These are phyloP conservation scores for Myripristis jacobus DNA, from an alignment of 2,797 vertebrate species.

Conservation along the genomic window DNA sequence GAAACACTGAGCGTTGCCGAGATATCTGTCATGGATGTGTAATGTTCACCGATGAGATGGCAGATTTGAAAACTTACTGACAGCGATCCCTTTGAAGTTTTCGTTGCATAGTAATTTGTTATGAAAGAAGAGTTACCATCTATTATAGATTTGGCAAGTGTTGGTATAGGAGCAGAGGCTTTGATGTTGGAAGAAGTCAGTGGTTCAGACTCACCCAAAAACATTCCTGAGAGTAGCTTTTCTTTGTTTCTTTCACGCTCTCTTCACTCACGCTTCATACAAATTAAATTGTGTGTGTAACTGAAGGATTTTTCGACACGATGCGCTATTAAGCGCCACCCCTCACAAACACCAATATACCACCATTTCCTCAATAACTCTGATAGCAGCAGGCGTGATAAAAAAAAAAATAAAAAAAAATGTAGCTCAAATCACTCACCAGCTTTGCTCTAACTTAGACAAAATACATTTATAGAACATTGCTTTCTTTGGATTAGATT, in stretches of 20 bases:
- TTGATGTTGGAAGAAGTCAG: slow-evolving; percentile 73
- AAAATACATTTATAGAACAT: too few species aligned
- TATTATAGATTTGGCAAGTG: slow-evolving; percentile 72
- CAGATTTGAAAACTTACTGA: slow-evolving; percentile 57
- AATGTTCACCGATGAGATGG: slow-evolving; percentile 51
- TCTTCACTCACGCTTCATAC: not conserved
- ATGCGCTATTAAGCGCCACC: too few species aligned
- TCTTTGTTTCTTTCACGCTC: slow-evolving; percentile 6
- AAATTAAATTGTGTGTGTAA: slow-evolving; percentile 2
- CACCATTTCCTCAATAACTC: too few species aligned
- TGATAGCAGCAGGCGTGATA: too few species aligned
- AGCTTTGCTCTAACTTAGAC: too few species aligned
- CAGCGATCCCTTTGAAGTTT: slow-evolving; percentile 69
- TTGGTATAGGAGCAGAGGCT: slow-evolving; percentile 60
- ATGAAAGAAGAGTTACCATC: slow-evolving; percentile 70
- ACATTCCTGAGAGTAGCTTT: slow-evolving; percentile 23
- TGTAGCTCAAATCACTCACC: too few species aligned
- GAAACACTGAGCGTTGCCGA: slow-evolving; percentile 51
- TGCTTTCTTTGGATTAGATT: too few species aligned
- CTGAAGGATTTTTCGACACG: not conserved
- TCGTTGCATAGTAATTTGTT: slow-evolving; percentile 59
- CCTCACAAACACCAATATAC: too few species aligned
- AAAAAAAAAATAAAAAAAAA: too few species aligned
- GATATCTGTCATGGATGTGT: slow-evolving; percentile 48
- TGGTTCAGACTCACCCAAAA: slow-evolving; percentile 46